Evolutionary conservation across 2,888 invertebrate genomes (phyloP).

Genomic region (Drosophila engyochracea): DNA sequence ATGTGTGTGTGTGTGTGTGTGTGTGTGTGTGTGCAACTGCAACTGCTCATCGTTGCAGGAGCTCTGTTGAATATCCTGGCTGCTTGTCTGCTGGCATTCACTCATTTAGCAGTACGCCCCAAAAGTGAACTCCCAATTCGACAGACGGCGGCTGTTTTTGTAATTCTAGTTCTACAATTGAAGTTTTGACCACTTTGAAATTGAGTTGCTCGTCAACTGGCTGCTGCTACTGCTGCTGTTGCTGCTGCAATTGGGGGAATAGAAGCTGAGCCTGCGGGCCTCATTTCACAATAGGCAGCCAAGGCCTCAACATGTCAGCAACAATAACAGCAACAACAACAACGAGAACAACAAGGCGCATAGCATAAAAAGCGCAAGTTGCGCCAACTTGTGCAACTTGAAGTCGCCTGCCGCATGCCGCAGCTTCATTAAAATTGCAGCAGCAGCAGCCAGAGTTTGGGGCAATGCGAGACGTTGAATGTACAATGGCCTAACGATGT

Average conservation of each 20-base stretch:
- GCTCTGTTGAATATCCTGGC: conserved; percentile 27
- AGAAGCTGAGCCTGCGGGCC: conserved; percentile 7
- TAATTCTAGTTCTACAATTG: conserved; percentile 27
- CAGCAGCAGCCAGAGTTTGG: conserved; percentile 42
- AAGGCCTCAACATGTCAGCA: conserved; percentile 48
- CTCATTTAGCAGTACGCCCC: conserved; percentile 64
- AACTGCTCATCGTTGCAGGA: conserved; percentile 17
- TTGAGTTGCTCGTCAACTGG: conserved; percentile 53
- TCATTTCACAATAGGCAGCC: conserved; percentile 39
- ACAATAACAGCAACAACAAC: conserved; percentile 12
- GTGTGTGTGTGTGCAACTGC: neutral
- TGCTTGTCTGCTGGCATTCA: neutral
- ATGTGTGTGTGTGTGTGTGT: neutral
- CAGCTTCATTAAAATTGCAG: conserved; percentile 80
- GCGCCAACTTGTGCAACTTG: conserved; percentile 76
- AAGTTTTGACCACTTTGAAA: conserved; percentile 66
- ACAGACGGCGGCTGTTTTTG: conserved; percentile 38
- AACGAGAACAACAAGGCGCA: conserved; percentile 1
- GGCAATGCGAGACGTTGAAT: conserved; percentile 32
- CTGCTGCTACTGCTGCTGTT: neutral
- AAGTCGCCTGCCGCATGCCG: conserved; percentile 76
- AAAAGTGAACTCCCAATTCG: conserved; percentile 65
- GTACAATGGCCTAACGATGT: conserved; percentile 73
- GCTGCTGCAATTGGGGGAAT: neutral
- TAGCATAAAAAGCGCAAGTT: conserved; percentile 76